These are phyloP conservation scores for Zingel zingel DNA, from an alignment of 2,113 vertebrate genomes.

Conservation along the genomic window DNA sequence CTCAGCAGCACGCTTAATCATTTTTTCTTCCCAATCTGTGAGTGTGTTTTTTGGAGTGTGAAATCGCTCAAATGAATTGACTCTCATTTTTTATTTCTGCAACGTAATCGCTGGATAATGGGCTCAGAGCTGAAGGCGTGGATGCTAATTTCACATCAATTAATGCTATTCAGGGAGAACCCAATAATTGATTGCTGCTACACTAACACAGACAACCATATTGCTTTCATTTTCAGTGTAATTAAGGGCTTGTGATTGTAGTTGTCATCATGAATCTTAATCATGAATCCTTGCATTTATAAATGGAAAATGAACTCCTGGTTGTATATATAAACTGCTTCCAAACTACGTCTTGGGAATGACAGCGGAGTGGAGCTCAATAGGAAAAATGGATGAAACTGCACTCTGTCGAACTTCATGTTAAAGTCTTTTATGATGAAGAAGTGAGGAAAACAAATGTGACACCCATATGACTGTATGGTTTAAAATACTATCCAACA, in stretches of 20 bases:
- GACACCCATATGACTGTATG: background rate
- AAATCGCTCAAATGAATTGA: conserved; percentile 73
- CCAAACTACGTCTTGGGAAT: background rate
- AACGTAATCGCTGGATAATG: conserved; percentile 75
- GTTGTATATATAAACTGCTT: conserved; percentile 27
- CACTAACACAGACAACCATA: conserved; percentile 60
- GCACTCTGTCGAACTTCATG: background rate
- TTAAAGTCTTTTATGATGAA: background rate
- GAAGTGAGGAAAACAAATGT: background rate
- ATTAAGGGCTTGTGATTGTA: conserved; percentile 61
- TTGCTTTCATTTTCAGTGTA: conserved; percentile 71
- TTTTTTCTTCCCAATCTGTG: conserved; percentile 54
- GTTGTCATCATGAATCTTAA: conserved; percentile 68
- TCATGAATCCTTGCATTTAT: conserved; percentile 52
- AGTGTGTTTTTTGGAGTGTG: conserved; percentile 73
- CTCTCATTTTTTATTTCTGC: conserved; percentile 70
- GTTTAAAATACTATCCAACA: background rate
- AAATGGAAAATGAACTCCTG: conserved; percentile 44
- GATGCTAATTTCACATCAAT: conserved; percentile 81
- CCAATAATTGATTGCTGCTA: conserved; percentile 74
- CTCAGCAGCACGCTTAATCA: conserved; percentile 65
- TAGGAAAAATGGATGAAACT: background rate
- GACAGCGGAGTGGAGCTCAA: background rate
- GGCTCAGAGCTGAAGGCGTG: conserved; percentile 71
- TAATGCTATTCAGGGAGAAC: conserved; percentile 75